phyloP scores from a whole-genome alignment of 2,113 vertebrate species.

The Chloebia gouldiae region DNA sequence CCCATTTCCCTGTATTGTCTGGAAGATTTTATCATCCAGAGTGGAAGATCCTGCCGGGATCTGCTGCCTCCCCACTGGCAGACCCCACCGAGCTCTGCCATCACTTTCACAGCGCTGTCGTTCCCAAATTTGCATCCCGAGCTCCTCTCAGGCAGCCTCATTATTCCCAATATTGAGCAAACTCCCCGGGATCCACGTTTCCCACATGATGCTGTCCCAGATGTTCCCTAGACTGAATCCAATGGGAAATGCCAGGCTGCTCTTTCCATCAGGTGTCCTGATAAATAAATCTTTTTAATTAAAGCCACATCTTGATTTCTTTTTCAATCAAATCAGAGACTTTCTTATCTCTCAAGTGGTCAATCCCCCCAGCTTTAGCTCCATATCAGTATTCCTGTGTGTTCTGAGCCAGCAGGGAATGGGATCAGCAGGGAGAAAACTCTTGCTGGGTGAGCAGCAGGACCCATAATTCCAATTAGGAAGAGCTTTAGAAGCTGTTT shows the following conservation, averaged over 20 bases:
- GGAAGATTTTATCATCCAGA: background rate
- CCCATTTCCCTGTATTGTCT: background rate
- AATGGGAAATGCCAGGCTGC: background rate
- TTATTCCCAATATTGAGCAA: background rate
- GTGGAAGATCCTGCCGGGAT: background rate
- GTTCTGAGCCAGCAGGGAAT: background rate
- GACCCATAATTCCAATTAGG: background rate
- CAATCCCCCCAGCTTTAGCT: background rate
- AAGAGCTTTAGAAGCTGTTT: background rate
- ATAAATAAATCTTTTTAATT: background rate
- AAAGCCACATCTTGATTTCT: background rate
- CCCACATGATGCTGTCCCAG: background rate
- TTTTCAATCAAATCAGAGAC: background rate
- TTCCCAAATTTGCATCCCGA: background rate
- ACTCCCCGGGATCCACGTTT: background rate
- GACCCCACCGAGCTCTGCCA: background rate
- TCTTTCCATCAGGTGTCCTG: background rate
- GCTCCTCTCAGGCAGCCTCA: background rate
- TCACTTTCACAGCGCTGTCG: accelerated
- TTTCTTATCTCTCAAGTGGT: background rate
- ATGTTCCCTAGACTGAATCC: background rate
- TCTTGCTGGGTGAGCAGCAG: background rate
- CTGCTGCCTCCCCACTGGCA: background rate
- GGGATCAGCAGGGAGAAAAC: background rate
- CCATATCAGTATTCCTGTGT: background rate